Evolutionary conservation across 2,888 invertebrate species (phyloP).

Genomic region (Epinotia brunnichana): DNA sequence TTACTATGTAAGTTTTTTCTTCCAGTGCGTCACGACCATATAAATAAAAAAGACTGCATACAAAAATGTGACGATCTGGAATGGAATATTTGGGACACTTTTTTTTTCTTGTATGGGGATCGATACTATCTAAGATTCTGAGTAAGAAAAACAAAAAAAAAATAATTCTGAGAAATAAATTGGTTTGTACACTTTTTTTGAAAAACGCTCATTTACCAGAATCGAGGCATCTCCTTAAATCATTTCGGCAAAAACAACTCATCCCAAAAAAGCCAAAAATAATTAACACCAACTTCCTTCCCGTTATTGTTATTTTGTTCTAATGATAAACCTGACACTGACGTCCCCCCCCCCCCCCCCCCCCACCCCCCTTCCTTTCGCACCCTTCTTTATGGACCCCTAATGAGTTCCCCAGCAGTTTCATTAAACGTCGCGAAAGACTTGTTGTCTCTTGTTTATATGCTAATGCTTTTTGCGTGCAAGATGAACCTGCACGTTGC

Average conservation of each 20-base stretch:
- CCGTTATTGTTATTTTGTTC: slow-evolving; percentile 14
- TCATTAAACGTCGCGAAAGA: slow-evolving; percentile 61
- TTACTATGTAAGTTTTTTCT: no score
- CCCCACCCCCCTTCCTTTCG: background rate
- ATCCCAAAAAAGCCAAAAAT: slow-evolving; percentile 6
- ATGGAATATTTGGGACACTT: no score
- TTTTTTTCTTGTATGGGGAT: no score
- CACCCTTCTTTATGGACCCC: slow-evolving; percentile 53
- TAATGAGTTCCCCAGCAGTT: slow-evolving; percentile 59
- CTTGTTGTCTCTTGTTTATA: slow-evolving; percentile 67
- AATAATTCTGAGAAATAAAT: no score
- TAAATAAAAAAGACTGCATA: no score
- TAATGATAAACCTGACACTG: slow-evolving; percentile 30
- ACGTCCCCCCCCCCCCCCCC: background rate
- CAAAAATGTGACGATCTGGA: no score
- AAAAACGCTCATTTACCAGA: no score
- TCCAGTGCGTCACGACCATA: no score
- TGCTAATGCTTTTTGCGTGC: slow-evolving; percentile 65
- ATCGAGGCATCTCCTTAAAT: background rate
- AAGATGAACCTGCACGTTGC: slow-evolving; percentile 43
- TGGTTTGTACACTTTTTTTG: no score
- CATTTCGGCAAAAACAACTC: background rate
- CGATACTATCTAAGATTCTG: no score
- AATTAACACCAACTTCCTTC: slow-evolving; percentile 21
- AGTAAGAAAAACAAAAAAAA: no score